Conservation (phyloP, 1,140 invertebrate species). For the Microvelia longipes region DNA sequence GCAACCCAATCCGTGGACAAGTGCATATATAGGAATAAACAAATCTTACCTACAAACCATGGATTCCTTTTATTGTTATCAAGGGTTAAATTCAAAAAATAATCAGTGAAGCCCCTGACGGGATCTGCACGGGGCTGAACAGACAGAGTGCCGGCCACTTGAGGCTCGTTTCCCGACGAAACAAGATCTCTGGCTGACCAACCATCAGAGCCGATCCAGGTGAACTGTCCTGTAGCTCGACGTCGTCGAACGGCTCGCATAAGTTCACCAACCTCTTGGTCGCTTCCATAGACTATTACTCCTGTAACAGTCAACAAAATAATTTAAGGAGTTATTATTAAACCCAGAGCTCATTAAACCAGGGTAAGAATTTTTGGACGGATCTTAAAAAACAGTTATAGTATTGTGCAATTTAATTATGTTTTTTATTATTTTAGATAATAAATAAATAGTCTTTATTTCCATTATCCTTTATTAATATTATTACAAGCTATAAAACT, state of each 20-base stretch:
- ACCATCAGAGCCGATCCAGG: slow-evolving; percentile 90
- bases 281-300: slow-evolving; percentile 87
- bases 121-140: slow-evolving; percentile 80
- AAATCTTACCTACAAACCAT: slow-evolving; percentile 85
- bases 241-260: slow-evolving; percentile 75
- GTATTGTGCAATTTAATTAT: too few relatives aligned
- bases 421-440: too few relatives aligned
- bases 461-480: too few relatives aligned
- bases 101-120: slow-evolving; percentile 71
- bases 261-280: slow-evolving; percentile 86
- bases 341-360: too few relatives aligned
- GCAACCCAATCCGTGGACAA: too few relatives aligned
- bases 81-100: slow-evolving; percentile 70
- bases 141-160: slow-evolving; percentile 79
- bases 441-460: too few relatives aligned
- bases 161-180: slow-evolving; percentile 54
- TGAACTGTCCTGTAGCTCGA: slow-evolving; percentile 78
- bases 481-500: too few relatives aligned
- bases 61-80: slow-evolving; percentile 78
- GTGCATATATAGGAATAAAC: too few relatives aligned
- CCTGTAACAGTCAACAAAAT: slow-evolving; percentile 38
- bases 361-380: too few relatives aligned
- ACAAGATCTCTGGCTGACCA: slow-evolving; percentile 78
- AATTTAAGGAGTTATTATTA: too few relatives aligned
- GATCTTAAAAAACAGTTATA: too few relatives aligned